Evolutionary conservation across 2,888 invertebrate species (phyloP).

Genomic region (Rotaria sp.): DNA sequence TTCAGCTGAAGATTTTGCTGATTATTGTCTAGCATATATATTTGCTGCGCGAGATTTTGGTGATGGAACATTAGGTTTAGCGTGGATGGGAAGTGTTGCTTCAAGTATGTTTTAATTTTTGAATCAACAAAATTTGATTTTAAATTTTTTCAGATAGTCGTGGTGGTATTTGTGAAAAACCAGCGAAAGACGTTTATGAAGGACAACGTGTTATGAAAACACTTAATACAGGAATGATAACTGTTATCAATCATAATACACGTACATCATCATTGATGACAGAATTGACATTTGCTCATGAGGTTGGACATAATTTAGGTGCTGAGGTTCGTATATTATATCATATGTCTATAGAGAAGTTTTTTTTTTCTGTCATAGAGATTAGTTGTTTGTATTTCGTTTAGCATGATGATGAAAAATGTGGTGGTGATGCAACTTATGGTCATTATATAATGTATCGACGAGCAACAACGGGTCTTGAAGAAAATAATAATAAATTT

Average conservation of each 20-base stretch:
- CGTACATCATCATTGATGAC: conserved; percentile 93
- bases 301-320: conserved; percentile 98
- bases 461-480: conserved; percentile 44
- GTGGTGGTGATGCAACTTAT: conserved; percentile 61
- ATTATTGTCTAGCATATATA: conserved; percentile 97
- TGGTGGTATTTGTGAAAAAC: conserved; percentile 95
- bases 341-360: conserved; percentile 42
- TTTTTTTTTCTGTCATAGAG: background rate
- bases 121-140: too few relatives aligned
- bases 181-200: conserved; percentile 87
- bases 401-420: conserved; percentile 56
- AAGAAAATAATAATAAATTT: conserved; percentile 47
- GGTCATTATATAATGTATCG: conserved; percentile 49
- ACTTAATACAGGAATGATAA: conserved; percentile 94
- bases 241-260: conserved; percentile 94
- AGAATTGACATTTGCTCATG: conserved; percentile 91
- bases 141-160: background rate
- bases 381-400: conserved; percentile 31
- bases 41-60: conserved; percentile 97
- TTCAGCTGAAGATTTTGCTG: conserved; percentile 50
- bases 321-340: conserved; percentile 53
- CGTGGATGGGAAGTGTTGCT: conserved; percentile 63
- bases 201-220: conserved; percentile 64
- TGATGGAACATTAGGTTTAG: conserved; percentile 90
- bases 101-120: background rate